These are phyloP conservation scores for Tragulus kanchil DNA, from an alignment of 2,113 vertebrate species.

Conservation along the genomic window DNA sequence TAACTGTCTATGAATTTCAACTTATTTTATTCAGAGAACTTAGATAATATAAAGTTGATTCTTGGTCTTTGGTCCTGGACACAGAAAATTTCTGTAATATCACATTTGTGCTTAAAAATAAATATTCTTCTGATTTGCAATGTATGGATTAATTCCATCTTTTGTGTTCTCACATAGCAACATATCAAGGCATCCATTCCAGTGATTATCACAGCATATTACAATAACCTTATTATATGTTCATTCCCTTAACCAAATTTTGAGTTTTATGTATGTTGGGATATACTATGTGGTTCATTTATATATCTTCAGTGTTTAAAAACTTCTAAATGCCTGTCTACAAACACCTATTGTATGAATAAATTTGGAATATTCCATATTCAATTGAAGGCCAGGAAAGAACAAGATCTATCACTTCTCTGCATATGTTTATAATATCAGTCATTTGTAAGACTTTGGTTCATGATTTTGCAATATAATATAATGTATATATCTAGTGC, in stretches of 20 bases:
- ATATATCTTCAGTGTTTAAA: neutral
- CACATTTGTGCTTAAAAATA: neutral
- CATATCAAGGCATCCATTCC: neutral
- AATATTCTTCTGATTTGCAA: neutral
- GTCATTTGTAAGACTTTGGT: no score
- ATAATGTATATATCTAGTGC: neutral
- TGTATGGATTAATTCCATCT: neutral
- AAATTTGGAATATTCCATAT: neutral
- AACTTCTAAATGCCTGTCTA: neutral
- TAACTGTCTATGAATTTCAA: neutral
- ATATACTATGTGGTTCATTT: neutral
- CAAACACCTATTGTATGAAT: neutral
- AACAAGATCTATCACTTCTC: neutral
- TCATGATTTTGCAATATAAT: no score
- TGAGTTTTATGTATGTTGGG: neutral
- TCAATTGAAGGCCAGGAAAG: neutral
- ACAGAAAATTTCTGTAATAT: neutral
- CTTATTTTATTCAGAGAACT: neutral
- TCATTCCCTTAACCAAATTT: neutral
- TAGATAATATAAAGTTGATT: neutral
- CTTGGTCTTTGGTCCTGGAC: neutral
- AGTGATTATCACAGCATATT: neutral
- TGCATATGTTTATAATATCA: neutral
- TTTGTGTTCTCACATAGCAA: neutral
- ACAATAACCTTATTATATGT: neutral